phyloP scores from a whole-genome alignment of 2,888 invertebrate species.

The Pristionchus arcanus region DNA sequence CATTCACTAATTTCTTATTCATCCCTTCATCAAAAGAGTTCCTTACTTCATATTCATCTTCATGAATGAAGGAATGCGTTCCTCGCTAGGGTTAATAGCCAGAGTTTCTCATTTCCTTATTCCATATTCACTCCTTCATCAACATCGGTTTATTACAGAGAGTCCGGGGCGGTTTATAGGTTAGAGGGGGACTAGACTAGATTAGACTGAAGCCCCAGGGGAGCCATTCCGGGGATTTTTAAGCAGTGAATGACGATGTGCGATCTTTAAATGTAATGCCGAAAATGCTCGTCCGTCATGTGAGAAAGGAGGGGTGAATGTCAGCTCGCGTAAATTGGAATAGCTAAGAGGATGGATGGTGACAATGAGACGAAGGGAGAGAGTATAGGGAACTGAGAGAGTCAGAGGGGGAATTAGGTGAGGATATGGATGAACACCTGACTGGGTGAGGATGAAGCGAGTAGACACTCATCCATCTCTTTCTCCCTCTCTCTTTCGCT shows the following conservation, averaged over 20 bases:
- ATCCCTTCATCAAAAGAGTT: not conserved
- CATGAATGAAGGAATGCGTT: too few species aligned
- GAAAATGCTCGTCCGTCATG: not conserved
- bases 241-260: not conserved
- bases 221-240: not conserved
- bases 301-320: not conserved
- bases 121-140: not conserved
- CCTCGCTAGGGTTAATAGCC: too few species aligned
- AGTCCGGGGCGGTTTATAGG: not conserved
- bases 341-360: not conserved
- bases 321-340: not conserved
- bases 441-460: conserved; percentile 12
- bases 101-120: not conserved
- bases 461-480: conserved; percentile 15
- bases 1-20: not conserved
- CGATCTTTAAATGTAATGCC: not conserved
- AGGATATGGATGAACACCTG: conserved; percentile 25
- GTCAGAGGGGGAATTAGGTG: not conserved
- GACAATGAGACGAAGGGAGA: not conserved
- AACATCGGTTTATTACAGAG: not conserved
- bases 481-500: not conserved
- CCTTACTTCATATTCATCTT: too few species aligned
- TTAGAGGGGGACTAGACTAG: not conserved
- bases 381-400: not conserved
- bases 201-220: conserved; percentile 1